Base-by-base conservation (phyloP, 1,140 invertebrate species). In the Drosophila gunungcola region DNA sequence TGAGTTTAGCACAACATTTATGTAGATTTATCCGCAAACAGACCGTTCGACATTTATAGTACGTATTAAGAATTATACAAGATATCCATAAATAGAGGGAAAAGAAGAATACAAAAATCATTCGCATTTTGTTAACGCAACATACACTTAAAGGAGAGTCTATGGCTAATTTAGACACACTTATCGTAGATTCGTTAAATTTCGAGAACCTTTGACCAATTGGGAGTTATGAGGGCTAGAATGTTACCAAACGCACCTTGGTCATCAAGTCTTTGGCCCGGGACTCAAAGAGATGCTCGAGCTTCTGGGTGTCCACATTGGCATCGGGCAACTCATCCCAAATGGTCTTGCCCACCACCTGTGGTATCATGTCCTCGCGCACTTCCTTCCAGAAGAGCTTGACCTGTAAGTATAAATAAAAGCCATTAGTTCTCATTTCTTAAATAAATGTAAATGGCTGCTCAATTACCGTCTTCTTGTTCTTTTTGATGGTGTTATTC, bases 301-400 rank as follows among this genome's bases (percentile, higher is more conserved):
- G 93, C 93, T 98, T 98, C 81, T 97, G 95, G 5, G 96, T 97
- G 92, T 99, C 99, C 11, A 99, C 94, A 43, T 94, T 94, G 3
- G 98, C 95, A 10, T 95, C 94, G 43, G 94, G 95, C 25, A 99
- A 92, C 88, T 98, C 97, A 92, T 99, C 97, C 99, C 99, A 99
- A 86, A 99, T 97, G 68, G 97, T 98, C 25, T 95, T 95, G 42
- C 94, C 93, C 64, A 94, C 92, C 4, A 95, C 94, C 39, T 96
- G 93, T 11, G 96, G 95, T 13, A 96, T 94, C 16, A 95, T 95
- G 91, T 98, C 97, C 70, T 98, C 97, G 69, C 97, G 94, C 4
- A 98, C 95, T 93, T 99, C 98, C 91, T 97, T 97, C 99, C 99
- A 99, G 92, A 99, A 99, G n/a, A 99, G 93, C 93, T 99, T 99